A percentile compares a stretch with the other conserved stretches of the same genome.
Evolutionary conservation across 2,113 vertebrate genomes (phyloP).

Genomic region (Muscicapa adusta): DNA sequence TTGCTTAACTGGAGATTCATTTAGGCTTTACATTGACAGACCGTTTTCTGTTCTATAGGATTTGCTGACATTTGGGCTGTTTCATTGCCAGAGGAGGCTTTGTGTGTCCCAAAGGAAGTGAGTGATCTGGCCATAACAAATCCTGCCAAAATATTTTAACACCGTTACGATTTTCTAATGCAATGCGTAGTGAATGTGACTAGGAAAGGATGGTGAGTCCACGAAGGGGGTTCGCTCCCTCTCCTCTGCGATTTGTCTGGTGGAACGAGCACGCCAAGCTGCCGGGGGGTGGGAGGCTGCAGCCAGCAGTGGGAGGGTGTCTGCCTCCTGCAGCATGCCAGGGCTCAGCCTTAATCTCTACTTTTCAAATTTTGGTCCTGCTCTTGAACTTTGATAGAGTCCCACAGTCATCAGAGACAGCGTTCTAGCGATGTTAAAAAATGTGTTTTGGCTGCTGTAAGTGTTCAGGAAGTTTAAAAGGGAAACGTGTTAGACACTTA

Average conservation of each 20-base stretch:
- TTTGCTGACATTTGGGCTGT: slow-evolving; percentile 35
- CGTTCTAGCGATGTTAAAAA: not conserved
- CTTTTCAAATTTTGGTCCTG: not conserved
- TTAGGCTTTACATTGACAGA: slow-evolving; percentile 13
- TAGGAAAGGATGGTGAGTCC: slow-evolving; percentile 61
- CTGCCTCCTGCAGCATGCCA: not conserved
- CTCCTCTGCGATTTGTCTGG: slow-evolving; percentile 22
- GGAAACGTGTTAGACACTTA: rapidly evolving
- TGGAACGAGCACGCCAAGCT: not conserved
- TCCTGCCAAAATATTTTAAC: slow-evolving; percentile 66
- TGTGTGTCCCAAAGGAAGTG: slow-evolving; percentile 66
- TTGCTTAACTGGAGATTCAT: slow-evolving; percentile 14
- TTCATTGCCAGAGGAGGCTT: slow-evolving; percentile 46
- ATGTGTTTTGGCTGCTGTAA: not conserved
- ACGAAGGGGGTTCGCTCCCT: slow-evolving; percentile 24
- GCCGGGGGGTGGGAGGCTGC: not conserved
- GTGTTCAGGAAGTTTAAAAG: not conserved
- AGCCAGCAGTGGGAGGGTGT: not conserved
- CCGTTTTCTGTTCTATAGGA: slow-evolving; percentile 14
- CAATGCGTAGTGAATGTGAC: slow-evolving; percentile 61
- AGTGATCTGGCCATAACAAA: slow-evolving; percentile 68
- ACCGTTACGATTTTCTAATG: slow-evolving; percentile 65
- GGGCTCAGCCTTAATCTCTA: not conserved
- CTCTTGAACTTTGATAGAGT: not conserved
- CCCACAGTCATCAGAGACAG: not conserved